phyloP scores from a whole-genome alignment of 2,113 vertebrate genomes.

The Oreotrochilus melanogaster region DNA sequence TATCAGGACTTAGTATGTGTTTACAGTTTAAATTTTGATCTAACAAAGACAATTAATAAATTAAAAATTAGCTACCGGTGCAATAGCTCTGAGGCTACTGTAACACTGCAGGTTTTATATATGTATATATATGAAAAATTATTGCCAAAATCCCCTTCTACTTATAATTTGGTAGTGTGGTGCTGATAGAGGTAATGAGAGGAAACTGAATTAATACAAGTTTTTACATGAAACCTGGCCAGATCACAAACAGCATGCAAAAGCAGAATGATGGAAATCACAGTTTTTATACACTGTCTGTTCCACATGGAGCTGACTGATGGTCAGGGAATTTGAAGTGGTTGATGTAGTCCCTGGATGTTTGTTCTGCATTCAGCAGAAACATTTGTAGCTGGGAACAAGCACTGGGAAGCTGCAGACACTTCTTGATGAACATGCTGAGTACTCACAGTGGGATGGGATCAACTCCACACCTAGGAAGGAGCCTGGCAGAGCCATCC shows the following conservation, averaged over 20 bases:
- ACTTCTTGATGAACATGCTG: background rate
- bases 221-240: background rate
- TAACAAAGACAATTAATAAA: background rate
- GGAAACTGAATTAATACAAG: background rate
- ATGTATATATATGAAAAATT: background rate
- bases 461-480: background rate
- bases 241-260: background rate
- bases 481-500: background rate
- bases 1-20: background rate
- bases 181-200: background rate
- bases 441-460: background rate
- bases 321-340: background rate
- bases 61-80: background rate
- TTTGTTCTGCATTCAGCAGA: background rate
- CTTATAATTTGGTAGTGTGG: background rate
- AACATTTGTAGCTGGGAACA: background rate
- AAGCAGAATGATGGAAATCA: background rate
- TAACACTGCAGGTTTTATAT: background rate
- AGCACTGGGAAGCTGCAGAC: background rate
- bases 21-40: background rate
- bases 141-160: background rate
- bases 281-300: fast-evolving
- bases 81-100: background rate
- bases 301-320: background rate
- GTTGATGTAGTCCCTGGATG: background rate